Evolutionary conservation across 2,113 vertebrate species (phyloP), one percentile per base, ranked within the genome.

Genomic region (Gorsachius goisagi): DNA sequence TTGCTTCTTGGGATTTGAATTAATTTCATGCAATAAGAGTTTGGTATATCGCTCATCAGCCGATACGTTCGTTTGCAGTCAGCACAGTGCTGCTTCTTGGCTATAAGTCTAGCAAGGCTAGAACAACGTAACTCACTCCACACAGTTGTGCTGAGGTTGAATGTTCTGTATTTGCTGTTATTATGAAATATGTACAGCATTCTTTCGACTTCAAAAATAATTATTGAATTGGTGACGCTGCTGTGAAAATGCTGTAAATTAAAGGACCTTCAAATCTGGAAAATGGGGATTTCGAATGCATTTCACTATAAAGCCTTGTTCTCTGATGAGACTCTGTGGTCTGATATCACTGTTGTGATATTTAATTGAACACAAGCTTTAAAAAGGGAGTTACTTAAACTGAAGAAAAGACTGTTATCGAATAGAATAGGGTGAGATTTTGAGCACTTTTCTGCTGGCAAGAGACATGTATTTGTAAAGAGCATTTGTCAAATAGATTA

Each of bases 11-110:
- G 50, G 50, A 24, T 58, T 45, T 52, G 67, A 52, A 39, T 72
- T 33, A 59, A 66, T 37, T 28, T 44, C 9, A 3, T 13, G 26
- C 35, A 9, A 2, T 8, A 33, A 24, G 59, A 52, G 52, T 4
- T 52, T 52, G 50, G 58, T 2, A 0, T 11, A 6, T 55, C 2
- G 1, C 44, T 59, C 16, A 2, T 20, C 7, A 15, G 23, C n/a
- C 5, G 4, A 23, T 22, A 21, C 17, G 2, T 26, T 28, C 35
- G 28, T 39, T 56, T 63, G 56, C 50, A 32, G 32, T 11, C 50
- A 39, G 24, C 64, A 17, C 47, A 9, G 49, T 22, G 53, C 55
- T 30, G 41, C 56, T 77, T 33, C 66, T 35, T 20, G 44, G 33
- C 66, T 59, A 4, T 16, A 45, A 79, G 73, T 23, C 26, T 1